These are phyloP conservation scores for Operophtera brumata DNA, from an alignment of 2,888 invertebrate genomes.

Conservation along the genomic window DNA sequence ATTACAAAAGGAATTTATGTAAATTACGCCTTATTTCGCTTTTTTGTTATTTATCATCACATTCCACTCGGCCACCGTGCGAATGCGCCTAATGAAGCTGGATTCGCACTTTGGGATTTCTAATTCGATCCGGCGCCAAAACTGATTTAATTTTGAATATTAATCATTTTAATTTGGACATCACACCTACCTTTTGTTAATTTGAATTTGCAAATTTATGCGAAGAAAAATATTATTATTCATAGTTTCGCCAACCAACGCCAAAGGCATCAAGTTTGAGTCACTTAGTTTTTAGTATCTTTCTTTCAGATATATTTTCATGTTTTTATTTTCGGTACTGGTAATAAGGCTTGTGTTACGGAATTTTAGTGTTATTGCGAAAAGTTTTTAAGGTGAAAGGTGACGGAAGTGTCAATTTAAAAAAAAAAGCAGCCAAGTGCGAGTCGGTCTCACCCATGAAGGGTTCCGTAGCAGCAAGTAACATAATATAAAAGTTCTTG, in stretches of 20 bases:
- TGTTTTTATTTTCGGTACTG: too few species aligned
- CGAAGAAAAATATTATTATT: background rate
- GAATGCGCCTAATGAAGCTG: slow-evolving; percentile 48
- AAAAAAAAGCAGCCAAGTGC: too few species aligned
- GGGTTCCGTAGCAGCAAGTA: too few species aligned
- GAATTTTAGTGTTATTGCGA: too few species aligned
- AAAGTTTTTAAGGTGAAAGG: too few species aligned
- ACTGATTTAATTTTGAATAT: slow-evolving; percentile 23
- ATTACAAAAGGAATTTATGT: slow-evolving; percentile 64
- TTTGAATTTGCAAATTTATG: slow-evolving; percentile 17
- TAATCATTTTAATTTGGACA: slow-evolving; percentile 26
- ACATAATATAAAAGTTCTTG: too few species aligned
- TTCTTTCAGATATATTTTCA: too few species aligned
- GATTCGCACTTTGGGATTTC: slow-evolving; percentile 24
- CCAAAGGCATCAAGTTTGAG: too few species aligned
- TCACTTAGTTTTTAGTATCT: too few species aligned
- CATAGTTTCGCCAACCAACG: slow-evolving; percentile 1
- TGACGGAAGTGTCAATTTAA: too few species aligned
- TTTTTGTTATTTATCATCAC: slow-evolving; percentile 48
- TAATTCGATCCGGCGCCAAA: slow-evolving; percentile 32
- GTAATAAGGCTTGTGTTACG: too few species aligned
- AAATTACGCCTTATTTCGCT: slow-evolving; percentile 56
- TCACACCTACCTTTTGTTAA: slow-evolving; percentile 22
- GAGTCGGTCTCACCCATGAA: too few species aligned
- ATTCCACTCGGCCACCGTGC: slow-evolving; percentile 50